phyloP scores from a whole-genome alignment of 2,888 invertebrate genomes.

The Drosophila subsilvestris region DNA sequence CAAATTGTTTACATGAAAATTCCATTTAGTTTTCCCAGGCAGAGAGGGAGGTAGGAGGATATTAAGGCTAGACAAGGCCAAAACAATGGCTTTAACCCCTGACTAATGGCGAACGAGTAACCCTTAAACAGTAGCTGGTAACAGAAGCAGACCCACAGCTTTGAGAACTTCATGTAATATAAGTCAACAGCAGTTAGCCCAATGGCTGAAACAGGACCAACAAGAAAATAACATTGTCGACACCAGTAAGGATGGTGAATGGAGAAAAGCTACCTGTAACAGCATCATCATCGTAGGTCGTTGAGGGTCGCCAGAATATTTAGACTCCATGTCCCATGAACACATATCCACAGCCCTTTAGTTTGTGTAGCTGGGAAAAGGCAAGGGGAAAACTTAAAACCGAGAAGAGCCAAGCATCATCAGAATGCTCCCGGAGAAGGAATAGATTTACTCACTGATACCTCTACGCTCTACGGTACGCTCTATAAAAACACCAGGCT shows the following conservation, averaged over 20 bases:
- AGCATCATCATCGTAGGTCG: not conserved
- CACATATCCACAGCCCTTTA: not conserved
- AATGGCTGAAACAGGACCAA: conserved; percentile 31
- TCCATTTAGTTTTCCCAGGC: conserved; percentile 66
- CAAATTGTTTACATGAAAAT: conserved; percentile 77
- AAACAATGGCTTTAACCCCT: conserved; percentile 60
- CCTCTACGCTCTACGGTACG: too few relatives aligned
- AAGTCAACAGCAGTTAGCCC: conserved; percentile 72
- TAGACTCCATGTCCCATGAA: not conserved
- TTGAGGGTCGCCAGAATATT: not conserved
- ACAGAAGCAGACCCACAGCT: conserved; percentile 18
- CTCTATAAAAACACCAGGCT: conserved; percentile 46
- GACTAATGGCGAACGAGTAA: conserved; percentile 2
- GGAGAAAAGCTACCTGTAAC: not conserved
- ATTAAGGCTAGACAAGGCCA: conserved; percentile 55
- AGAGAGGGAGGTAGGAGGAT: conserved; percentile 44
- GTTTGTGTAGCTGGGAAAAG: not conserved
- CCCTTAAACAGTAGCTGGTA: not conserved
- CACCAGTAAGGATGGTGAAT: not conserved
- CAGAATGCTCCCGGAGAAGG: too few relatives aligned
- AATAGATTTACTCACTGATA: too few relatives aligned
- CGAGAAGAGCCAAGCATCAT: not conserved
- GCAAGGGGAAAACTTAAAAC: not conserved
- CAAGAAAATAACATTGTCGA: not conserved
- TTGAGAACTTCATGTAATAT: conserved; percentile 66